A percentile compares a stretch with the other conserved stretches of the same genome.
phyloP scores from a whole-genome alignment of 1,140 invertebrate genomes.

The Nautilus pompilius region DNA sequence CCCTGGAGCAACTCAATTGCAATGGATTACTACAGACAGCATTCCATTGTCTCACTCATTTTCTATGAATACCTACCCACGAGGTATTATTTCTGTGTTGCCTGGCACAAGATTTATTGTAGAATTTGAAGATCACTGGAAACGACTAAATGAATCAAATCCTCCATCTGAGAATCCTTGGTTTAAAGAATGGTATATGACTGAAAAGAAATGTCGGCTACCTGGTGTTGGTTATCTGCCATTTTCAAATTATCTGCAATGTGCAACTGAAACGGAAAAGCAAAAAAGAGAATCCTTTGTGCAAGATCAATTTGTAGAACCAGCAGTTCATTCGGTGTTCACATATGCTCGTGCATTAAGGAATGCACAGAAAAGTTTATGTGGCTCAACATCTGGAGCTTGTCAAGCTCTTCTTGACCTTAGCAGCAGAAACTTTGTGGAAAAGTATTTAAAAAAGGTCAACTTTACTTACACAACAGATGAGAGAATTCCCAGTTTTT shows the following conservation, averaged over 20 bases:
- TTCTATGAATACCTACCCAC: conserved; percentile 23
- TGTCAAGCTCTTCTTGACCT: conserved; percentile 44
- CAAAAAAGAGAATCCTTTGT: conserved; percentile 16
- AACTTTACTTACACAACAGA: conserved; percentile 45
- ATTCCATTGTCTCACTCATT: conserved; percentile 27
- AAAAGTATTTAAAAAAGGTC: conserved; percentile 50
- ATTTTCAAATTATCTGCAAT: conserved; percentile 7
- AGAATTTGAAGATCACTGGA: conserved; percentile 53
- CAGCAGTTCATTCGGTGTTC: conserved; percentile 54
- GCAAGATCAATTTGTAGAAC: conserved; percentile 50
- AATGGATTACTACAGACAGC: conserved; percentile 43
- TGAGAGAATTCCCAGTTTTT: conserved; percentile 47
- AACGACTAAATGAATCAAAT: conserved; percentile 42
- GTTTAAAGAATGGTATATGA: conserved; percentile 53
- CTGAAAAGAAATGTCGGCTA: conserved; percentile 30
- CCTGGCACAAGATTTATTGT: conserved; percentile 33
- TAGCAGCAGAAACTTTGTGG: conserved; percentile 44
- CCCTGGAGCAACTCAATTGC: conserved; percentile 28
- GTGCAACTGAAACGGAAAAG: conserved; percentile 12
- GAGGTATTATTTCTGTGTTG: conserved; percentile 41
- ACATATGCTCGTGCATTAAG: conserved; percentile 52
- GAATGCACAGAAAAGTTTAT: conserved; percentile 48
- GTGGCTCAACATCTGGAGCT: conserved; percentile 36
- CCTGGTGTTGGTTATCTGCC: conserved; percentile 13
- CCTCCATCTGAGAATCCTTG: conserved; percentile 47